Percentiles rank a stretch among this genome's conserved stretches.
These are phyloP conservation scores for Mormyrus hasselquistii DNA, from an alignment of 2,797 vertebrate species.

Conservation along the genomic window DNA sequence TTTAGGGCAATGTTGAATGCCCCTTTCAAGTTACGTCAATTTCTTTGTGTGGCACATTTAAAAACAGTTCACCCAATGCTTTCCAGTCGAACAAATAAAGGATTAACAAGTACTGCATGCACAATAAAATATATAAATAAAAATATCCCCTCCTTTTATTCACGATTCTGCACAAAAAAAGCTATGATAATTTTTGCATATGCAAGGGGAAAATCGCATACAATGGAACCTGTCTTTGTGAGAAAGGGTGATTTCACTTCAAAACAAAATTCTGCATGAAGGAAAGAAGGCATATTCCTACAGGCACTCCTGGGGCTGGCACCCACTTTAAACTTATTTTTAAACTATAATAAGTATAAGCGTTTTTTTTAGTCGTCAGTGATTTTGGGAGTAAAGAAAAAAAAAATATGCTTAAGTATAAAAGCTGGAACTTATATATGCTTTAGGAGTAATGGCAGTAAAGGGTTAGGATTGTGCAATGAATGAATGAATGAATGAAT, in stretches of 20 bases:
- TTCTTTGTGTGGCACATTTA: not conserved
- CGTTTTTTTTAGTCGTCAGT: not conserved
- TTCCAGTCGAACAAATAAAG: not conserved
- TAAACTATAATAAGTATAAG: not conserved
- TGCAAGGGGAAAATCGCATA: not conserved
- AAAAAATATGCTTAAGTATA: not conserved
- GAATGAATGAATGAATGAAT: not conserved
- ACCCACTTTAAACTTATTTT: not conserved
- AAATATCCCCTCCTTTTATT: not conserved
- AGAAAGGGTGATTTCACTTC: not conserved
- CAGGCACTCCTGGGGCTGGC: not conserved
- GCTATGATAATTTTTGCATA: not conserved
- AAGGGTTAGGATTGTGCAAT: not conserved
- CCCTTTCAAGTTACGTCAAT: not conserved
- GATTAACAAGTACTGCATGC: not conserved
- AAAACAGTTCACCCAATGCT: not conserved
- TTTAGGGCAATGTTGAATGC: not conserved
- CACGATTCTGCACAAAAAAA: not conserved
- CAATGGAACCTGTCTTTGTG: not conserved
- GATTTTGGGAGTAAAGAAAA: not conserved
- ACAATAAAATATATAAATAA: not conserved
- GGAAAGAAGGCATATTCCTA: not conserved
- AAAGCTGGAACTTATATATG: not conserved
- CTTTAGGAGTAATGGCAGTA: not conserved
- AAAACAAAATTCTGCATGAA: not conserved